These are phyloP conservation scores for Salmo trutta DNA, from an alignment of 2,797 vertebrate genomes.

Conservation along the genomic window DNA sequence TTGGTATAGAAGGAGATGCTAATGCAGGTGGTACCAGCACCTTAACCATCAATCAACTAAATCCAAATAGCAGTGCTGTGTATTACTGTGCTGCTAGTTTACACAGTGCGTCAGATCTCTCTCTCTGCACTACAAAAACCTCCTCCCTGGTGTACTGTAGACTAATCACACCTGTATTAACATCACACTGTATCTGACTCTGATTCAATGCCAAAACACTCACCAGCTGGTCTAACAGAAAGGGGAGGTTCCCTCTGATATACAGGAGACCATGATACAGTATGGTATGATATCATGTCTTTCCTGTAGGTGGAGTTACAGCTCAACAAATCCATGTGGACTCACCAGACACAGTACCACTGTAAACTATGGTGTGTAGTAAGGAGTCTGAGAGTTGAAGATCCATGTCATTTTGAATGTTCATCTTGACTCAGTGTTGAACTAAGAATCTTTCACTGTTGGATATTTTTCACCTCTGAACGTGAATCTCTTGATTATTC, in stretches of 20 bases:
- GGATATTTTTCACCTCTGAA: background rate
- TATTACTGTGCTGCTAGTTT: conserved; percentile 5
- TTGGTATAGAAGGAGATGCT: background rate
- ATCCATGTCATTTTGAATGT: background rate
- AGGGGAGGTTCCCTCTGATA: no score
- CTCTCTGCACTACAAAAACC: background rate
- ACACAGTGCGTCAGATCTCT: background rate
- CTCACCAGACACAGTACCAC: background rate
- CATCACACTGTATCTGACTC: background rate
- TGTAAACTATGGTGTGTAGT: background rate
- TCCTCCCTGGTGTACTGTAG: background rate
- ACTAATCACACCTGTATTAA: background rate
- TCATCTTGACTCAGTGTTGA: background rate
- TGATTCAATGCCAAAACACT: background rate
- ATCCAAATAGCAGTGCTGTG: background rate
- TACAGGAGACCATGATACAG: no score
- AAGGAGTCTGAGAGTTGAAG: background rate
- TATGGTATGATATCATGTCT: background rate
- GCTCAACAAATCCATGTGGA: conserved; percentile 25
- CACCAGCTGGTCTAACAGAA: no score
- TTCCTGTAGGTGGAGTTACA: conserved; percentile 49
- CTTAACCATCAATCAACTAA: background rate
- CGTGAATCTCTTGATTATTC: no score
- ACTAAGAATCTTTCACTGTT: no score
- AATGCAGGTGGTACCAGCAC: background rate